phyloP scores from a whole-genome alignment of 2,797 vertebrate species.

The Acrossocheilus wenchowensis region DNA sequence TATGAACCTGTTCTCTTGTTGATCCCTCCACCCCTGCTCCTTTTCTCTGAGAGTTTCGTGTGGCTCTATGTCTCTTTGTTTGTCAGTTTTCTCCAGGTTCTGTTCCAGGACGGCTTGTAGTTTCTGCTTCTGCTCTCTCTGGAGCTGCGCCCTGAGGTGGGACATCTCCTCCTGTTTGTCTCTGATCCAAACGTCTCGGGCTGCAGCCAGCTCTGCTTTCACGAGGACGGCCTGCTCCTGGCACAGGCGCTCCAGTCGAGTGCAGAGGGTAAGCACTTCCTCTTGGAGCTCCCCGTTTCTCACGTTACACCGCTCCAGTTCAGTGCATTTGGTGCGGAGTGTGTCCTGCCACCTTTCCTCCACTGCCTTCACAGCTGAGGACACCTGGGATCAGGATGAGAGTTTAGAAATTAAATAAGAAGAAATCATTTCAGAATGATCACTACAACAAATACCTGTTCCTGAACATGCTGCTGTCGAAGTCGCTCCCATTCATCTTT shows the following conservation, averaged over 20 bases:
- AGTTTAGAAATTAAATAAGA: not conserved
- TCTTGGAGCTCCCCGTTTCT: conserved; percentile 79
- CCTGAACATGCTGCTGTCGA: conserved; percentile 73
- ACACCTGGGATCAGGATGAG: conserved; percentile 65
- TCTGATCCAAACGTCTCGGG: conserved; percentile 85
- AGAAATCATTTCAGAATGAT: not conserved
- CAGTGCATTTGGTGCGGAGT: conserved; percentile 70
- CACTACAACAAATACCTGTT: conserved; percentile 72
- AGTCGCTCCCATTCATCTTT: conserved; percentile 84
- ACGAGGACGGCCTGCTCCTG: conserved; percentile 82
- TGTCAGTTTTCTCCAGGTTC: conserved; percentile 78
- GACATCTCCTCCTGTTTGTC: conserved; percentile 90
- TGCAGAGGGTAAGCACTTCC: conserved; percentile 77
- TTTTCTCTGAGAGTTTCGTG: conserved; percentile 67
- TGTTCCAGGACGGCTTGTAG: conserved; percentile 80
- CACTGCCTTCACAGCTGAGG: conserved; percentile 72
- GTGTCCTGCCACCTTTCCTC: conserved; percentile 82
- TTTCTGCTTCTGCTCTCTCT: conserved; percentile 81
- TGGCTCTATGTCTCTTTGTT: conserved; percentile 64
- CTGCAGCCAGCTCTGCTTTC: conserved; percentile 88
- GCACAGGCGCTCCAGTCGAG: conserved; percentile 78
- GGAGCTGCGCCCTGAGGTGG: conserved; percentile 80
- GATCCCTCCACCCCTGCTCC: conserved; percentile 80
- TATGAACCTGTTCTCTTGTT: conserved; percentile 66
- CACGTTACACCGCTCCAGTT: conserved; percentile 58